Evolutionary conservation across 2,797 vertebrate genomes (phyloP).

Genomic region (Falco rusticolus): DNA sequence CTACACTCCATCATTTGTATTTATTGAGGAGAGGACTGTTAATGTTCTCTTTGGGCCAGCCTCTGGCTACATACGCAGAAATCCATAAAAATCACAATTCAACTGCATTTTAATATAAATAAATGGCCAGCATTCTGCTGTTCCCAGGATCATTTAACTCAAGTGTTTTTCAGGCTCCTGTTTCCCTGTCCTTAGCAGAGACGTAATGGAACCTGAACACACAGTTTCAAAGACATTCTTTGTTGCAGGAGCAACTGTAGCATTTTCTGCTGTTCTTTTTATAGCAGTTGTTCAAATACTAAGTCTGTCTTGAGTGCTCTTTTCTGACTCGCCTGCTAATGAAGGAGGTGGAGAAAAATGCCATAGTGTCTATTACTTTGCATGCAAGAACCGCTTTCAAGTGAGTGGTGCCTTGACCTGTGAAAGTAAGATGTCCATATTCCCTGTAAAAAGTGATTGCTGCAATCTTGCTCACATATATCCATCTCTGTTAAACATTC

Average conservation of each 20-base stretch:
- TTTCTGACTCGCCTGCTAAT: conserved; percentile 35
- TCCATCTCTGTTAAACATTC: conserved; percentile 22
- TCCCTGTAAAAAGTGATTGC: not conserved
- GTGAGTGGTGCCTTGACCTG: conserved; percentile 14
- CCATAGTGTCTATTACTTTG: not conserved
- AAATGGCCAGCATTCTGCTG: not conserved
- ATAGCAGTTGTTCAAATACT: not conserved
- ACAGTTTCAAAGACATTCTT: not conserved
- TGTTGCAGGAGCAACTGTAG: not conserved
- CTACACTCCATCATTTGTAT: not conserved
- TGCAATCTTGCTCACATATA: not conserved
- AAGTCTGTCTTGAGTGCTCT: not conserved
- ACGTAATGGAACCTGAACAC: not conserved
- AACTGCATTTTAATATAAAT: not conserved
- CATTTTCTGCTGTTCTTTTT: not conserved
- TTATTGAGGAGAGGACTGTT: not conserved
- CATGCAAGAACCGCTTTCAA: conserved; percentile 21
- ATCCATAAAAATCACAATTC: not conserved
- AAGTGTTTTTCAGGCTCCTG: not conserved
- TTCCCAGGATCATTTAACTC: not conserved
- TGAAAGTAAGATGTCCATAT: not conserved
- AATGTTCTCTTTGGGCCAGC: not conserved
- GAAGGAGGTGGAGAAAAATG: conserved; percentile 32
- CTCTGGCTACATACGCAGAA: not conserved
- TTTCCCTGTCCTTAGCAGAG: not conserved